Base-by-base conservation (phyloP, 2,797 vertebrate species). In the Mionectes olivaceus region DNA sequence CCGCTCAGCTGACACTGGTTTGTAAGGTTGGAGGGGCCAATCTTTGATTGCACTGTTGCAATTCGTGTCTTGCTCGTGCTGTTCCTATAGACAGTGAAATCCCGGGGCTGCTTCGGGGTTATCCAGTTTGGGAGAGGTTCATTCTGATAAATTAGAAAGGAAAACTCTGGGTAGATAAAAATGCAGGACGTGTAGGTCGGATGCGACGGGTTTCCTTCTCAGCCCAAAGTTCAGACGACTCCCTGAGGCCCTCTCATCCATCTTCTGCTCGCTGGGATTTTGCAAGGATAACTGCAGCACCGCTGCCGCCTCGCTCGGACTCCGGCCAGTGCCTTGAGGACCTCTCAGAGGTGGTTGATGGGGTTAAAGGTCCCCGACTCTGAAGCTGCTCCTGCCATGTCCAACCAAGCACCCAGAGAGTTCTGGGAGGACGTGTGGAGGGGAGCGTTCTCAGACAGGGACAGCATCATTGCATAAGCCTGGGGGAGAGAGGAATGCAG, bases 381-480 rank as follows among this genome's bases (percentile, higher is more conserved):
- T 41, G 99, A 98, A 52, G 99, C 95, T 91, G 99, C 98, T 96
- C 99, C 99, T 78, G 99, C 98, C 98, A 99, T 98, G 98, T 99
- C 99, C 98, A 99, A 97, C 99, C 99, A 99, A 97, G 99, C 98
- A 44, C 99, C 99, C 99, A 99, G 98, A 86, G 99, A 99, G 97
- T 98, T 99, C 98, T 99, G 99, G 97, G 99, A 98, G 97, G 99
- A 98, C 93, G 98, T 75, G 97, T 99, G 99, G 98, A 99, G 99
- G 98, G 99, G 98, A 97, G 99, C 97, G 91, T 99, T 99, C 98
- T 99, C 99, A 8, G 99, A 99, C 83, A 99, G 98, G 96, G 99
- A 99, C 97, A 99, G 98, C 99, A 99, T 99, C 99, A 99, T 99
- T 99, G 99, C 99, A 98, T 99, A 99, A 97, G 99, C 99, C 99